These are phyloP conservation scores for Holacanthella duospinosa DNA, from an alignment of 2,888 invertebrate genomes.

Conservation along the genomic window DNA sequence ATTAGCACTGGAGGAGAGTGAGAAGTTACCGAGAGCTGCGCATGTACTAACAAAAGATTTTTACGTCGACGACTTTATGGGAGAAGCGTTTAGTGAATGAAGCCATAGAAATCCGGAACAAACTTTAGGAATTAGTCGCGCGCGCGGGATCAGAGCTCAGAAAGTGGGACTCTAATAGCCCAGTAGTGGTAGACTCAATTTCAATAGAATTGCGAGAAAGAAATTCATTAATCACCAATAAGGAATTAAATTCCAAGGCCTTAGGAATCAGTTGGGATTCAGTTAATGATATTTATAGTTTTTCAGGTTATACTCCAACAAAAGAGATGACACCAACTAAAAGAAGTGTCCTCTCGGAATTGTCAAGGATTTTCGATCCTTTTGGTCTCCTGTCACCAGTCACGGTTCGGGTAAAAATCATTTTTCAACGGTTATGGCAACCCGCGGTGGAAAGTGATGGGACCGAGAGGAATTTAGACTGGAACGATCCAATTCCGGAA, in stretches of 20 bases:
- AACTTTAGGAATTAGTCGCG: slow-evolving; percentile 1
- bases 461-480: slow-evolving; percentile 21
- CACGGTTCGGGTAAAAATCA: slow-evolving; percentile 31
- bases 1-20: slow-evolving; percentile 32
- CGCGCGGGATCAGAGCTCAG: slow-evolving; percentile 10
- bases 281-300: slow-evolving; percentile 5
- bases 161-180: slow-evolving; percentile 17
- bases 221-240: neutral
- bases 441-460: neutral
- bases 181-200: slow-evolving; percentile 11
- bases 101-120: slow-evolving; percentile 6
- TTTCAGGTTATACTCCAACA: neutral
- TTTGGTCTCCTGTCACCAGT: slow-evolving; percentile 30
- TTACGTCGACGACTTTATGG: slow-evolving; percentile 39
- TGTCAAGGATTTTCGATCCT: slow-evolving; percentile 37
- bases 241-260: slow-evolving; percentile 14
- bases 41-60: slow-evolving; percentile 29
- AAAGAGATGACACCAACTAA: neutral
- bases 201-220: slow-evolving; percentile 11
- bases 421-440: slow-evolving; percentile 34
- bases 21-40: slow-evolving; percentile 18
- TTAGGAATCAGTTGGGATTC: slow-evolving; percentile 18
- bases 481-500: slow-evolving; percentile 34
- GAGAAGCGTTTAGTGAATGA: slow-evolving; percentile 5
- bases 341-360: slow-evolving; percentile 25